Base-by-base conservation (phyloP, 2,888 invertebrate species). In the Smittia sp. region DNA sequence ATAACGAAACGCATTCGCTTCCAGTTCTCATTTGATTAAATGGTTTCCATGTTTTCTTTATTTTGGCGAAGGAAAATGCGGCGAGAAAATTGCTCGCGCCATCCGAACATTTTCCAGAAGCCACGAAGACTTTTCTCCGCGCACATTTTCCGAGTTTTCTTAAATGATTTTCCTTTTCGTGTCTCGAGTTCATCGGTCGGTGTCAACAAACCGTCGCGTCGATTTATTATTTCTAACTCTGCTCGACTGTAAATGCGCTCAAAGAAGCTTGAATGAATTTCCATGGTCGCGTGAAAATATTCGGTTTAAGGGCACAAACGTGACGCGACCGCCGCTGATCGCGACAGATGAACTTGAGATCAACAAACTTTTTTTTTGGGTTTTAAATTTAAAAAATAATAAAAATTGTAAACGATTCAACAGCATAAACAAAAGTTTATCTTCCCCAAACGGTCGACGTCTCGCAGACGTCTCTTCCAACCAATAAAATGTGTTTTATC, bases 341-440 rank as follows among this genome's bases (percentile, higher is more conserved):
- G 9, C 32, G 9, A 32, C 9, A 32, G 32, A 3, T 32, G 3
- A 6, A 32, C 32, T 32, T 9, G 32, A 32, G 32, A 6, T 32
- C 4, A 32, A 32, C 9, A 9, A 32, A 52, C 52, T n/a, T 58
- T 58, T 58, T 58, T 58, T 58, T 58, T 58, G 58, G 46, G 3
- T 46, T 58, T 58, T 58, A 58, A 58, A 58, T 58, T 58, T 58
- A 58, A 58, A 46, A 58, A 58, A 58, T 58, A 58, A 58, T 58
- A 58, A 58, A 20, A 22, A 58, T 58, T 22, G 58, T 58, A 58
- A 58, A 58, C 6, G 22, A 58, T 22, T 58, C 18, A 58, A 22
- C 58, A 46, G 46, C 15, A 58, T 46, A 18, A 58, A 58, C 58
- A 18, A 58, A 20, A 58, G 58, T 58, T 58, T 18, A 58, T 46